These are phyloP conservation scores for Malurus elegans DNA, from an alignment of 2,113 vertebrate species.

Conservation along the genomic window DNA sequence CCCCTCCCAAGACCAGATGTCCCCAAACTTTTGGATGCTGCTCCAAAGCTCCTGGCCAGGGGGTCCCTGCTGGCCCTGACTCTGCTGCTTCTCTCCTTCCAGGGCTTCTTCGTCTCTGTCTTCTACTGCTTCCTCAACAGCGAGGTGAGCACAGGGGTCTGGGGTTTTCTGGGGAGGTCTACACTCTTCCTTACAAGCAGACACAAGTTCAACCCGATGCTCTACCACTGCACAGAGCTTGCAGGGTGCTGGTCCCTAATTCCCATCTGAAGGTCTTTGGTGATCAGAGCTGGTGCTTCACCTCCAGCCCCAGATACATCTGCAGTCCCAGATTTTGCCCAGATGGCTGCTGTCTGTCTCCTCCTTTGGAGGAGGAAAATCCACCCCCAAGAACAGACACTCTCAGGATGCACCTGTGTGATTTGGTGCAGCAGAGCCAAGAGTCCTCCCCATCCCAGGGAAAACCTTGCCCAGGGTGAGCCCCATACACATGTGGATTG, in stretches of 20 bases:
- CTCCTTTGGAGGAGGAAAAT: background rate
- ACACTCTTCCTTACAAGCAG: background rate
- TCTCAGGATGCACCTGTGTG: background rate
- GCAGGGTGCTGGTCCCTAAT: background rate
- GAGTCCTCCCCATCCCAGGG: too few species aligned
- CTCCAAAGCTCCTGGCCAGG: background rate
- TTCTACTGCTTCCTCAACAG: conserved; percentile 94
- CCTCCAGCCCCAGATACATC: background rate
- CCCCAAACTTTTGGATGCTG: background rate
- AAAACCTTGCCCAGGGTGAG: background rate
- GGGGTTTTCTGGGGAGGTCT: accelerated
- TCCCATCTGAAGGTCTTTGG: background rate
- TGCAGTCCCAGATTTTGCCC: background rate
- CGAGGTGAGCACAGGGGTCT: conserved; percentile 77
- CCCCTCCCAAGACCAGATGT: background rate
- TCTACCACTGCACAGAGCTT: background rate
- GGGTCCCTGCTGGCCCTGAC: background rate
- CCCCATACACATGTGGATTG: background rate
- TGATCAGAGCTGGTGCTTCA: background rate
- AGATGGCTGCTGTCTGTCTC: background rate
- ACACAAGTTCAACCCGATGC: accelerated
- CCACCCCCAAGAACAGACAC: background rate
- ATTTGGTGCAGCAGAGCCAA: background rate
- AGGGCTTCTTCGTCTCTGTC: conserved; percentile 93
- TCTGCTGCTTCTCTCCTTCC: conserved; percentile 35